Base-by-base conservation (phyloP, 2,113 vertebrate genomes). In the Eurystomus gularis region DNA sequence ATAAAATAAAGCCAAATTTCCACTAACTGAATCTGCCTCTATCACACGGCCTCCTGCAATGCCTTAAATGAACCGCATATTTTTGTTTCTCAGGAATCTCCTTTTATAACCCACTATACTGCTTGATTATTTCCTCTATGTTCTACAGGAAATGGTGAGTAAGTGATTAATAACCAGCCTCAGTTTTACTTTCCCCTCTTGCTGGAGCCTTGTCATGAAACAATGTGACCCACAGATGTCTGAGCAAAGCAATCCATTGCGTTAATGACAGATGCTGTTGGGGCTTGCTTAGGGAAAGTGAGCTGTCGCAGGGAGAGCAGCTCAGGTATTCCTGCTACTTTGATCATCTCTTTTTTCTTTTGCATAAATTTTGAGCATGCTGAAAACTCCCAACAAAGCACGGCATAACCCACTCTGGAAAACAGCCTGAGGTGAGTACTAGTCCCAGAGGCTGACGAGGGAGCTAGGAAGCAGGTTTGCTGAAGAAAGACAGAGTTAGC, bases 81-180 rank as follows among this genome's bases (percentile, higher is more conserved):
- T 97, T 96, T 82, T 97, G 82, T 94, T 92, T 96, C 91, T 95
- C 65, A 82, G 94, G 94, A 86, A 89, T 93, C 94, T 95, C 97
- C 88, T 96, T 96, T 84, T 90, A 96, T 96, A 95, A 90, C 96
- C 79, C 78, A 51, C 88, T 95, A 61, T 95, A 82, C 91, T 87
- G 65, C 64, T 89, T 96, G 95, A 95, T 96, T 97, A 96, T 96
- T 97, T 97, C 96, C 80, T 95, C 83, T 93, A 0, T 88, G 85
- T 97, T 93, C 39, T 92, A 86, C 97, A 96, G 97, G 94, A 98
- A 98, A 97, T 81, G 7, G 95, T 85, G 72, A 93, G 89, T 96
- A 96, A 96, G 90, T 98, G 97, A 98, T 98, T 98, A 98, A 98
- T 98, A 97, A 97, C 90, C 96, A 93, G 54, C 94, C 96, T 97